These are phyloP conservation scores for Entosphenus tridentatus DNA, from an alignment of 2,113 vertebrate genomes.

Conservation along the genomic window DNA sequence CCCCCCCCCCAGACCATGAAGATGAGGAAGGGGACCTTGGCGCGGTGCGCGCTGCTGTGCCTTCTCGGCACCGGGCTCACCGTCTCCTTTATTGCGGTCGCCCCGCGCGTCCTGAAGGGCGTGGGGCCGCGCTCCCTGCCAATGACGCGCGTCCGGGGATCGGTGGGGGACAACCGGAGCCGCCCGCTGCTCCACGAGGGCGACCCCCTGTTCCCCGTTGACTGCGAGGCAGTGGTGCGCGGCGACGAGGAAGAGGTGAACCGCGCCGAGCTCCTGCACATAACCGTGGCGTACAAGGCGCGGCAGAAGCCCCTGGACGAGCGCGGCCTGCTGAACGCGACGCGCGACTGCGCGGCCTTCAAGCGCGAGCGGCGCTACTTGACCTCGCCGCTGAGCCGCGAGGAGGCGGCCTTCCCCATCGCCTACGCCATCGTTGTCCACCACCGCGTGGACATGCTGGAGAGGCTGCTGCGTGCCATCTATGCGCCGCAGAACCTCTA, in stretches of 20 bases:
- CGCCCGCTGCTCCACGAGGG: too few species aligned
- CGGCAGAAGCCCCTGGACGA: conserved; percentile 18
- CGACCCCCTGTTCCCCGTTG: too few species aligned
- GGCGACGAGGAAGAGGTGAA: conserved; percentile 34
- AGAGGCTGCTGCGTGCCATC: conserved; percentile 27
- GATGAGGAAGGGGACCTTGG: too few species aligned
- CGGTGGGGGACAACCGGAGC: too few species aligned
- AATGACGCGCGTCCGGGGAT: too few species aligned
- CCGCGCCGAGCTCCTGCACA: conserved; percentile 26
- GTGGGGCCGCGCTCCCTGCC: too few species aligned
- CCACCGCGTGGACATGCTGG: conserved; percentile 39
- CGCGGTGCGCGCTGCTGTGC: too few species aligned
- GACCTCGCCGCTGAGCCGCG: conserved; percentile 33
- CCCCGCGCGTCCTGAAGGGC: too few species aligned
- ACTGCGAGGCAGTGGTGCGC: too few species aligned
- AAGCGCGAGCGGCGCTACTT: conserved; percentile 39
- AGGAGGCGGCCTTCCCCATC: conserved; percentile 50
- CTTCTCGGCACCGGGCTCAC: too few species aligned
- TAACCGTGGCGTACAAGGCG: conserved; percentile 26
- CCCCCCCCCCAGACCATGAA: too few species aligned
- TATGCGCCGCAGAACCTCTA: conserved; percentile 41
- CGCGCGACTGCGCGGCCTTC: conserved; percentile 33
- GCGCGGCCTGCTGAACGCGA: conserved; percentile 36
- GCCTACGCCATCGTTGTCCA: conserved; percentile 64
- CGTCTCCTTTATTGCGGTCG: too few species aligned